phyloP scores from a whole-genome alignment of 2,888 invertebrate species.

The Tupiocoris notatus region DNA sequence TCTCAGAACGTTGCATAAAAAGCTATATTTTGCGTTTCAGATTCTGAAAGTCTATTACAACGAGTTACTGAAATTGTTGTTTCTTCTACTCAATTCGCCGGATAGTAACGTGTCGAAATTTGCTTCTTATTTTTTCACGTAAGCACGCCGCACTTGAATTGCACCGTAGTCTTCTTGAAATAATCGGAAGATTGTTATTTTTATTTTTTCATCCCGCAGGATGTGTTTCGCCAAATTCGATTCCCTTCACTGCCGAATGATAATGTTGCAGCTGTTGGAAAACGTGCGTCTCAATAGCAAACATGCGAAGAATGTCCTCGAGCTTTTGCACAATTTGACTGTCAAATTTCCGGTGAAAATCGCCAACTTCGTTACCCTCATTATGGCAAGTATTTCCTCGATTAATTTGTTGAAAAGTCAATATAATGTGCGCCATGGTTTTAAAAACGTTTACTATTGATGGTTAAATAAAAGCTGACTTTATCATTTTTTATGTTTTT shows the following conservation, averaged over 20 bases:
- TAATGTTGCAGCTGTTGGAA: conserved; percentile 50
- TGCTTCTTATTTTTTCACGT: conserved; percentile 58
- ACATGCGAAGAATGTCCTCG: conserved; percentile 48
- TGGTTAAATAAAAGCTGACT: neutral
- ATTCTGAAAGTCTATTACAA: conserved; percentile 41
- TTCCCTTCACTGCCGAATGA: conserved; percentile 49
- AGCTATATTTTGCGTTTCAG: too few species aligned
- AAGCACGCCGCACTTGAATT: too few species aligned
- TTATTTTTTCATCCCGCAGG: conserved; percentile 42
- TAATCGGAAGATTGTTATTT: too few species aligned
- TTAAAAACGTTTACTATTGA: neutral
- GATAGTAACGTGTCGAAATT: conserved; percentile 60
- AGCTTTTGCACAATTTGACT: conserved; percentile 49
- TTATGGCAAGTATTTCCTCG: conserved; percentile 48
- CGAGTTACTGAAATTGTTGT: conserved; percentile 49
- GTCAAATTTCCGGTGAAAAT: conserved; percentile 48
- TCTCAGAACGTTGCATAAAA: too few species aligned
- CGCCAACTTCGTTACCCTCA: conserved; percentile 48
- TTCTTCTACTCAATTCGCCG: conserved; percentile 49
- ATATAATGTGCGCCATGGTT: neutral
- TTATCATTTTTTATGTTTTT: too few species aligned
- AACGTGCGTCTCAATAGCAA: conserved; percentile 48
- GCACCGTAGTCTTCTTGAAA: too few species aligned
- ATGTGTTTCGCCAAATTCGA: conserved; percentile 49
- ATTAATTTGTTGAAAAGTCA: neutral